Evolutionary conservation across 2,888 invertebrate genomes (phyloP).

Genomic region (Alviniconcha strummeri): DNA sequence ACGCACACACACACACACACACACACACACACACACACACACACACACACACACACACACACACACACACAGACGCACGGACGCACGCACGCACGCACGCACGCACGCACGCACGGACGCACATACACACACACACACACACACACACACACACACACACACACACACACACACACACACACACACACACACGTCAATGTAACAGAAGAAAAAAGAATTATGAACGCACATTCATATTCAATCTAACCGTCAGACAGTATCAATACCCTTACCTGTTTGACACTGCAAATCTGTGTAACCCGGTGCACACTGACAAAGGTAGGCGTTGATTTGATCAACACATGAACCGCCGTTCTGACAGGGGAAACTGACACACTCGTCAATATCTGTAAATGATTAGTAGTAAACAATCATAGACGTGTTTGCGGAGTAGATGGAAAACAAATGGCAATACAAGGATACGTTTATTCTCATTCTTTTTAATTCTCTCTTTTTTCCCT

Average conservation of each 20-base stretch:
- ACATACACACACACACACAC: neutral
- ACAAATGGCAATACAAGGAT: no score
- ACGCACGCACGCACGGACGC: neutral
- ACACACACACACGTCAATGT: neutral
- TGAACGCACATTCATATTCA: neutral
- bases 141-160: neutral
- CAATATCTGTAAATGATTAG: neutral
- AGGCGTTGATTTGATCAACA: neutral
- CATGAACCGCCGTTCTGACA: constrained; percentile 6
- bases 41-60: constrained; percentile 26
- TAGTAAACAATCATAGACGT: neutral
- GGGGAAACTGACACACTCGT: constrained; percentile 16
- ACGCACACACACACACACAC: constrained; percentile 18
- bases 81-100: neutral
- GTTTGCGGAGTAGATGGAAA: neutral
- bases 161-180: neutral
- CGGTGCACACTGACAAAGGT: neutral
- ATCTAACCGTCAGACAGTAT: neutral
- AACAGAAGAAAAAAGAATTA: neutral
- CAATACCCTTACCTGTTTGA: neutral
- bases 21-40: constrained; percentile 19
- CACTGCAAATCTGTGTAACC: neutral
- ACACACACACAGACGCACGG: neutral
- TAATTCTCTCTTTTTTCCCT: neutral
- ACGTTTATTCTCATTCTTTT: no score